phyloP scores from a whole-genome alignment of 2,888 invertebrate species.

The Drosophila multiciliata region DNA sequence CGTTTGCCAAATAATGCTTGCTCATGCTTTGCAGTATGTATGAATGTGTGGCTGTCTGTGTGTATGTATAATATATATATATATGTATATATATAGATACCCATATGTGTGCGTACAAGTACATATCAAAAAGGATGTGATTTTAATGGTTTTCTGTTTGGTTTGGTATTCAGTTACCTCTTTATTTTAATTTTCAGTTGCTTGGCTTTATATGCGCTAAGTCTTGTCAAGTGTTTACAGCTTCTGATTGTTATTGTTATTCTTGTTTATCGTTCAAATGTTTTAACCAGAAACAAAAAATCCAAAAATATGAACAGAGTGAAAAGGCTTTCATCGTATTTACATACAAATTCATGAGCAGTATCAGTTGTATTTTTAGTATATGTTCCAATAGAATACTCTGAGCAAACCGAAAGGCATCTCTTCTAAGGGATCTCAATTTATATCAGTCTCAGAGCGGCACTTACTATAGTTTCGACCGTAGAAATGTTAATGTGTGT shows the following conservation, averaged over 20 bases:
- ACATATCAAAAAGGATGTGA: constrained; percentile 23
- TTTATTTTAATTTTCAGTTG: constrained; percentile 31
- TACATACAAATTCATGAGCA: constrained; percentile 20
- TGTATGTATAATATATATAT: constrained; percentile 5
- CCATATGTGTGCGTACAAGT: constrained; percentile 15
- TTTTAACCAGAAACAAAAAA: constrained; percentile 14
- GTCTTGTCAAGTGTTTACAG: constrained; percentile 59
- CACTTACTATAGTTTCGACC: constrained; percentile 39
- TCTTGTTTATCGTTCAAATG: background rate
- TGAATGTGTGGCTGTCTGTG: constrained; percentile 1
- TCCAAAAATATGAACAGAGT: constrained; percentile 10
- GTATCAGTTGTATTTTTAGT: constrained; percentile 17
- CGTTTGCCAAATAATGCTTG: constrained; percentile 41
- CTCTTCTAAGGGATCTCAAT: constrained; percentile 27
- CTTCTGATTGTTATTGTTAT: constrained; percentile 31
- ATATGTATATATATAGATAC: background rate
- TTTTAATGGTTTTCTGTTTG: constrained; percentile 16
- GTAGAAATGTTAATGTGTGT: constrained; percentile 30
- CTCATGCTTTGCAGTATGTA: constrained; percentile 25
- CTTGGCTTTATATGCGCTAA: constrained; percentile 41
- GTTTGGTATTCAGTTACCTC: constrained; percentile 10
- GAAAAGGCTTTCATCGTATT: constrained; percentile 7
- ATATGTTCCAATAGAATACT: constrained; percentile 23
- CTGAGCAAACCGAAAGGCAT: constrained; percentile 45
- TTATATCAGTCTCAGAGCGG: constrained; percentile 61